These are phyloP conservation scores for Lepidothrix coronata DNA, from an alignment of 2,113 vertebrate species.

Conservation along the genomic window DNA sequence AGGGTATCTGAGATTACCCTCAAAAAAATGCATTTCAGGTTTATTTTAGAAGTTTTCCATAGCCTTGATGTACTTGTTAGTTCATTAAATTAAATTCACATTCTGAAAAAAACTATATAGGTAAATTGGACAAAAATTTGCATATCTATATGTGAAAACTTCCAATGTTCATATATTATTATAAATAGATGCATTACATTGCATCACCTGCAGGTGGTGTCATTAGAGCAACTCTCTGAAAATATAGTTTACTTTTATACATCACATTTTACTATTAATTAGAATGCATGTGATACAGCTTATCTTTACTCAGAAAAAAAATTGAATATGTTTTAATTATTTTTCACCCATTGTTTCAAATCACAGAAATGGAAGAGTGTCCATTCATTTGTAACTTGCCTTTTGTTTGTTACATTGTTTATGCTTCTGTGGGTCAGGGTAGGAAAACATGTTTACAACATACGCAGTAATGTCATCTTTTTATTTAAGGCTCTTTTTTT, in stretches of 20 bases:
- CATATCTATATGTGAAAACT: background rate
- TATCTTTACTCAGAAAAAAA: background rate
- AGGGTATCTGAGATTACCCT: background rate
- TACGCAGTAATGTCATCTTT: background rate
- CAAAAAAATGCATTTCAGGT: background rate
- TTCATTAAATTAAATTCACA: background rate
- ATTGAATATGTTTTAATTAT: background rate
- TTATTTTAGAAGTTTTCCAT: background rate
- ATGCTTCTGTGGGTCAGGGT: background rate
- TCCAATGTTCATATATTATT: background rate
- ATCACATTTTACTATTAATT: background rate
- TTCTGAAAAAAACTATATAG: background rate
- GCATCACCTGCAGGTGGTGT: conserved; percentile 10
- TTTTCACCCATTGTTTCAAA: background rate
- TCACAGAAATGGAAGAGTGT: background rate
- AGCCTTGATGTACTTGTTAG: background rate
- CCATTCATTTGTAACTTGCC: background rate
- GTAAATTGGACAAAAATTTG: background rate
- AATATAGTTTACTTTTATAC: background rate
- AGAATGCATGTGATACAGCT: background rate
- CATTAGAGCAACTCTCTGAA: conserved; percentile 11
- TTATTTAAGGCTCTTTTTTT: conserved; percentile 15
- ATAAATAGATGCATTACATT: background rate
- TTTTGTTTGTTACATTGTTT: conserved; percentile 1
- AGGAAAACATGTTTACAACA: background rate